A percentile compares a stretch with the other conserved stretches of the same genome.
Evolutionary conservation across 2,888 invertebrate species (phyloP).

Genomic region (Agrotis puta): DNA sequence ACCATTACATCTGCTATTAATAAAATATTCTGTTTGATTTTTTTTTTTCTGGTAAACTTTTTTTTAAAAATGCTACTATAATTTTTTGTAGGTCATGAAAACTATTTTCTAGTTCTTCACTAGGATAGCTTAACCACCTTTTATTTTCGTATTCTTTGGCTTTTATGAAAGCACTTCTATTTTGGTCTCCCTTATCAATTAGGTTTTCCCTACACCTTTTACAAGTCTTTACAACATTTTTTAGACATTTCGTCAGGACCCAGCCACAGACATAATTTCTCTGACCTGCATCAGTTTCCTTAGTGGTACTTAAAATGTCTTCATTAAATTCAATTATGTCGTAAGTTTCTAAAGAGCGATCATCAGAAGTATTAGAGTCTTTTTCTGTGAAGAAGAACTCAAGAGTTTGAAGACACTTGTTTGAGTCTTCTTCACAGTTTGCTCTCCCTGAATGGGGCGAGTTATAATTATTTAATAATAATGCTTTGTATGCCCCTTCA

Average conservation of each 20-base stretch:
- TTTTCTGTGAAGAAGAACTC: constrained; percentile 13
- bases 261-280: constrained; percentile 34
- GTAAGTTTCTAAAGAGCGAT: background rate
- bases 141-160: background rate
- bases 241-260: constrained; percentile 31
- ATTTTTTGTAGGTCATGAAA: background rate
- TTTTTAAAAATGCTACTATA: background rate
- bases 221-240: constrained; percentile 22
- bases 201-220: background rate
- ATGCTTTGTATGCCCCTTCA: constrained; percentile 1
- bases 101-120: background rate
- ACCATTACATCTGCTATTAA: background rate
- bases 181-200: background rate
- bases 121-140: background rate
- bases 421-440: constrained; percentile 24
- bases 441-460: constrained; percentile 17
- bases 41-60: background rate
- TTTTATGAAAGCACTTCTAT: background rate
- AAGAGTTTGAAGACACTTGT: constrained; percentile 9
- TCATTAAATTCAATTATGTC: background rate
- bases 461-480: constrained; percentile 23
- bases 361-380: constrained; percentile 2
- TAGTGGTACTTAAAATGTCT: background rate
- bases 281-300: constrained; percentile 16
- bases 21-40: background rate